A percentile compares a stretch with the other conserved stretches of the same genome.
These are phyloP conservation scores for Helicoverpa zea DNA, from an alignment of 1,140 invertebrate species.

Conservation along the genomic window DNA sequence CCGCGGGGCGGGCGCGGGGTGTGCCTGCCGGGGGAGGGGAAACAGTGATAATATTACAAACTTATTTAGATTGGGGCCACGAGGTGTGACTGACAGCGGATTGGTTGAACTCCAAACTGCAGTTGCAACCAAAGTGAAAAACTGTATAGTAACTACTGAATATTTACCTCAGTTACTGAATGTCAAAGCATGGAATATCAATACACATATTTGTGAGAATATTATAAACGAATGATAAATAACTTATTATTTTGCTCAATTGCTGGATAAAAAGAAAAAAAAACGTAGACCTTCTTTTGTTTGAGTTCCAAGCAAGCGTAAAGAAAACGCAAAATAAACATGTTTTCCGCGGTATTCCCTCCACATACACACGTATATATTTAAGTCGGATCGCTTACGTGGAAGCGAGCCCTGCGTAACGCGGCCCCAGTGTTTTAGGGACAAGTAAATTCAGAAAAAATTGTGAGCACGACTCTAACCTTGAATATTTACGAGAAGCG, in stretches of 20 bases:
- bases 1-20: conserved; percentile 24
- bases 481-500: conserved; percentile 74
- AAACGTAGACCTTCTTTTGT: neutral
- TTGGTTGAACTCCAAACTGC: neutral
- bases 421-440: conserved; percentile 54
- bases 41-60: conserved; percentile 85
- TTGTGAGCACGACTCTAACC: conserved; percentile 71
- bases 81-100: conserved; percentile 43
- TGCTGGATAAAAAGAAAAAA: too few relatives aligned
- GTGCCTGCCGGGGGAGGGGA: conserved; percentile 27
- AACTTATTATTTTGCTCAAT: too few relatives aligned
- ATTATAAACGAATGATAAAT: too few relatives aligned
- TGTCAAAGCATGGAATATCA: too few relatives aligned
- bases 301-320: neutral
- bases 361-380: neutral
- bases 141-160: too few relatives aligned
- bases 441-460: conserved; percentile 72
- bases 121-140: neutral
- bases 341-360: conserved; percentile 1
- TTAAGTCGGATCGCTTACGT: neutral
- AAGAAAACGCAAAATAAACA: conserved; percentile 28
- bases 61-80: conserved; percentile 75
- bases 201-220: too few relatives aligned
- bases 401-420: conserved; percentile 46
- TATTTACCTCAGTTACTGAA: too few relatives aligned